A percentile compares a stretch with the other conserved stretches of the same genome.
phyloP scores from a whole-genome alignment of 2,888 invertebrate genomes.

The Zelleria hepariella region DNA sequence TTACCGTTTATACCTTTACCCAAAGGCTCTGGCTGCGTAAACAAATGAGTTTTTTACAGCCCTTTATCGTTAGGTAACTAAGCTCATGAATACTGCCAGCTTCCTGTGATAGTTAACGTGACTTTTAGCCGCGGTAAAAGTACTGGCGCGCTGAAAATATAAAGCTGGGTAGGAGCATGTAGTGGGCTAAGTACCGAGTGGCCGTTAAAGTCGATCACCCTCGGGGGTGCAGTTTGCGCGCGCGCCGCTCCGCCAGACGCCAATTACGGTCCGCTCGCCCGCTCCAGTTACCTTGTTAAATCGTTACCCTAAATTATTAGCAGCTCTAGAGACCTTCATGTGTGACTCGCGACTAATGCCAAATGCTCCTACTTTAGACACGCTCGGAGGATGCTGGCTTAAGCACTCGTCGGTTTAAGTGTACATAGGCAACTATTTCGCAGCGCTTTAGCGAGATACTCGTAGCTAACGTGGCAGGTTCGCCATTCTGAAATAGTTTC shows the following conservation, averaged over 20 bases:
- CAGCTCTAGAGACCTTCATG: background rate
- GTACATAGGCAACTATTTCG: background rate
- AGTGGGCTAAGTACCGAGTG: slow-evolving; percentile 19
- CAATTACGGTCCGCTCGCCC: slow-evolving; percentile 8
- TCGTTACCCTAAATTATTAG: slow-evolving; percentile 4
- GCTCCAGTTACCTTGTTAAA: slow-evolving; percentile 32
- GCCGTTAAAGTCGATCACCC: slow-evolving; percentile 37
- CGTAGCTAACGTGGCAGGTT: no score
- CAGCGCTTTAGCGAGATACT: no score
- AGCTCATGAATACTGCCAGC: background rate
- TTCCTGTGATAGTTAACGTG: background rate
- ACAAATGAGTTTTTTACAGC: background rate
- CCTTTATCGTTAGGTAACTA: background rate
- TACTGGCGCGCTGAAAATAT: background rate
- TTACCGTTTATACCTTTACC: background rate
- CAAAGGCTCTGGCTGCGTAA: background rate
- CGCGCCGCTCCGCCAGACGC: slow-evolving; percentile 22
- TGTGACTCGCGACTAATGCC: background rate
- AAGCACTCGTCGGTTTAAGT: background rate
- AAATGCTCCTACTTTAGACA: background rate
- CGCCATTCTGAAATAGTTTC: background rate
- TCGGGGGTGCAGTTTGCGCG: slow-evolving; percentile 33
- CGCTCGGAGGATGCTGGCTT: background rate
- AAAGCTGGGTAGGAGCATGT: slow-evolving; percentile 1
- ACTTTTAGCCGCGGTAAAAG: background rate